A percentile compares a stretch with the other conserved stretches of the same genome.
These are phyloP conservation scores for Torymus texanus DNA, from an alignment of 2,888 invertebrate genomes.

Conservation along the genomic window DNA sequence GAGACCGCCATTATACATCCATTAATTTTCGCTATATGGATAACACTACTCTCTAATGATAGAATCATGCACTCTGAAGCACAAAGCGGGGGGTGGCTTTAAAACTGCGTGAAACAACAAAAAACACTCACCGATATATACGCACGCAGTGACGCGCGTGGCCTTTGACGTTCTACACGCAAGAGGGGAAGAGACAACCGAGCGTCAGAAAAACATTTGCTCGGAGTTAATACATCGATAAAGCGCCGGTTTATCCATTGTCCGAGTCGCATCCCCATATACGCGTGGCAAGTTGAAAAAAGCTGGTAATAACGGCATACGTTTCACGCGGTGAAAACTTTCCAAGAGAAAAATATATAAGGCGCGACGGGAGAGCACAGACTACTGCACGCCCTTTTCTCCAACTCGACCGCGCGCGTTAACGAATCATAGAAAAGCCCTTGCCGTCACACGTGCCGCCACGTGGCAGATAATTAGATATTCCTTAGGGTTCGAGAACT, in stretches of 20 bases:
- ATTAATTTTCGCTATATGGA: slow-evolving; percentile 24
- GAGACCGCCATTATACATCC: not conserved
- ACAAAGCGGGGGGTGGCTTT: not conserved
- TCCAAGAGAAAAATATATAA: too few species aligned
- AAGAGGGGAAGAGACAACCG: not conserved
- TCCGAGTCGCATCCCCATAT: not conserved
- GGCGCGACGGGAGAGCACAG: too few species aligned
- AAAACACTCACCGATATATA: slow-evolving; percentile 28
- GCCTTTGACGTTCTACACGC: not conserved
- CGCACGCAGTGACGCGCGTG: not conserved
- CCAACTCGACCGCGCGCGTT: slow-evolving; percentile 62
- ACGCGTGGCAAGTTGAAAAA: slow-evolving; percentile 1
- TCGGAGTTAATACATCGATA: slow-evolving; percentile 52
- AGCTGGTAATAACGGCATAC: slow-evolving; percentile 68
- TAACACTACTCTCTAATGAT: slow-evolving; percentile 21
- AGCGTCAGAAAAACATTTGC: not conserved
- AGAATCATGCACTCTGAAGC: slow-evolving; percentile 22
- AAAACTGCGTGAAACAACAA: slow-evolving; percentile 35
- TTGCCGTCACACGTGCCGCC: slow-evolving; percentile 73
- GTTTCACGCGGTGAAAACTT: slow-evolving; percentile 67
- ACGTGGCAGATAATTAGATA: slow-evolving; percentile 75
- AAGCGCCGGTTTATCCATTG: slow-evolving; percentile 31
- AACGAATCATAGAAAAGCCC: slow-evolving; percentile 73
- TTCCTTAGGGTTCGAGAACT: slow-evolving; percentile 67
- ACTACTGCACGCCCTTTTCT: too few species aligned